Percentiles rank a stretch among this genome's conserved stretches.
Evolutionary conservation across 1,140 invertebrate species (phyloP).

Genomic region (Drosophila prosaltans): DNA sequence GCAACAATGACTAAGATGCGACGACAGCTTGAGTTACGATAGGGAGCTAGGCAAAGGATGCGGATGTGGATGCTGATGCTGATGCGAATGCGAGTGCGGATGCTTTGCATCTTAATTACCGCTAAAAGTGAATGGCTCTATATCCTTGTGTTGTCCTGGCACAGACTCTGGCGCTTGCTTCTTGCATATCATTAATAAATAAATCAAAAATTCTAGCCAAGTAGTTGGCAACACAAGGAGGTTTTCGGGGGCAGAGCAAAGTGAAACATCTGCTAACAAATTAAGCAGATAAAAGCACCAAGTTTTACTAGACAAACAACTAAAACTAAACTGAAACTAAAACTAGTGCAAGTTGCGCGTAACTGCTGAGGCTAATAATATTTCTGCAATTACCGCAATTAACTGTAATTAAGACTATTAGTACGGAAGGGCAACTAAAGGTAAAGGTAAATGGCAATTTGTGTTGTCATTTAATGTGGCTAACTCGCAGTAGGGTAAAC

Average conservation of each 20-base stretch:
- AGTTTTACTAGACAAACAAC: conserved; percentile 41
- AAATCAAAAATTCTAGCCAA: conserved; percentile 75
- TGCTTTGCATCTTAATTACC: conserved; percentile 74
- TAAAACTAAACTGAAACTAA: conserved; percentile 44
- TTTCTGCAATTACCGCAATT: conserved; percentile 76
- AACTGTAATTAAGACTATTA: conserved; percentile 65
- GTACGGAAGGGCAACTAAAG: conserved; percentile 17
- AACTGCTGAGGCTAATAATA: conserved; percentile 54
- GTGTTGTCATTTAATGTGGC: conserved; percentile 53
- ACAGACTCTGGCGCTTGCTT: conserved; percentile 37
- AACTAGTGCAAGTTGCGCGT: not conserved
- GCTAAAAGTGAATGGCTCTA: conserved; percentile 52
- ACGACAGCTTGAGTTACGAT: conserved; percentile 56
- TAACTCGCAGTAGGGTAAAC: conserved; percentile 2
- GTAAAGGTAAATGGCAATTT: conserved; percentile 46
- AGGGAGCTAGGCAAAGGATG: conserved; percentile 56
- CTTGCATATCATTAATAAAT: conserved; percentile 81
- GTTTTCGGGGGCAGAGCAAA: not conserved
- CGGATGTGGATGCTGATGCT: conserved; percentile 27
- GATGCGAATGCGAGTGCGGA: not conserved
- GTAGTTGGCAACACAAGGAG: conserved; percentile 47
- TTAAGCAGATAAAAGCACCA: conserved; percentile 76
- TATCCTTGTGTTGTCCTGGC: conserved; percentile 11
- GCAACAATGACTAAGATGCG: conserved; percentile 34
- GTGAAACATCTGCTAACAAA: conserved; percentile 55